phyloP scores from a whole-genome alignment of 2,113 vertebrate species.

The Pteronura brasiliensis region DNA sequence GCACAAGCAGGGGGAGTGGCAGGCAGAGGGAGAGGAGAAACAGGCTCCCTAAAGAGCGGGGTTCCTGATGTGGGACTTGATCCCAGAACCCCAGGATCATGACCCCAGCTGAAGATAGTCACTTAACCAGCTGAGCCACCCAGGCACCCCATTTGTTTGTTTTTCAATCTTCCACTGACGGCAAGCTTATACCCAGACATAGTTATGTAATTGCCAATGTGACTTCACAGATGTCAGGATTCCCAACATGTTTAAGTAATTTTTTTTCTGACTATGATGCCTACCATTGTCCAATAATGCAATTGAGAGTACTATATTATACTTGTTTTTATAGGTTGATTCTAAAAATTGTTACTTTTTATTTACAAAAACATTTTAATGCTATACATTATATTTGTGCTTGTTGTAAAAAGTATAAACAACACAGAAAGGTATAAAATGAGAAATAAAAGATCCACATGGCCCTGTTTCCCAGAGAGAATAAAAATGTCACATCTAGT shows the following conservation, averaged over 20 bases:
- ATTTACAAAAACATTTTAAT: constrained; percentile 6
- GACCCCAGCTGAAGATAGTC: too few species aligned
- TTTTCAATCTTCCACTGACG: neutral
- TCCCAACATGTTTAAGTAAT: neutral
- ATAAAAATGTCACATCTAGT: neutral
- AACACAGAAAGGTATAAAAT: neutral
- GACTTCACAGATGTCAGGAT: neutral
- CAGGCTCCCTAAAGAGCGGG: too few species aligned
- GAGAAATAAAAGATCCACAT: neutral
- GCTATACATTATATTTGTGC: neutral
- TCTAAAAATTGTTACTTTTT: neutral
- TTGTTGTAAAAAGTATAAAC: neutral
- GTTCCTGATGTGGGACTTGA: too few species aligned
- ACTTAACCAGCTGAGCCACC: too few species aligned
- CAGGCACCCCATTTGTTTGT: neutral
- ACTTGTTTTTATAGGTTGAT: neutral
- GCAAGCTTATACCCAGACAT: neutral
- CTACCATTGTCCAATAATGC: neutral
- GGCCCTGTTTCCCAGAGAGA: neutral
- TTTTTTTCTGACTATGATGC: neutral
- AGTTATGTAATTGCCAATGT: neutral
- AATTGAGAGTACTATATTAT: neutral
- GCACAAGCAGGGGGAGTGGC: too few species aligned
- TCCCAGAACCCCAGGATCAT: too few species aligned
- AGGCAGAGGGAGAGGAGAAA: too few species aligned